Evolutionary conservation across 1,140 invertebrate species (phyloP).

Genomic region (Eciton burchellii): DNA sequence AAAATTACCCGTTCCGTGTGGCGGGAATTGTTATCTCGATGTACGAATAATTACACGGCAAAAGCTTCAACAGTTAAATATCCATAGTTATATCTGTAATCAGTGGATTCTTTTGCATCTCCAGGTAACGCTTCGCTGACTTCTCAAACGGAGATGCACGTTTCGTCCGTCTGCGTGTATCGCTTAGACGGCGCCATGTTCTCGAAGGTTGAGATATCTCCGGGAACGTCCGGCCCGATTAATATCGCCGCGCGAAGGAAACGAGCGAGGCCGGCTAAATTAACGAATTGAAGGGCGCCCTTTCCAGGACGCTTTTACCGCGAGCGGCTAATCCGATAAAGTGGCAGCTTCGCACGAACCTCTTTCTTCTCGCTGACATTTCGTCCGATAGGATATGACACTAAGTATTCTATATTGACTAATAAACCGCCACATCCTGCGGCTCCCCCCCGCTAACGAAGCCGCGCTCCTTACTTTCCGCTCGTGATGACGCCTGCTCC

Average conservation of each 20-base stretch:
- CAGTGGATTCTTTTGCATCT: background rate
- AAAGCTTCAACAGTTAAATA: constrained; percentile 12
- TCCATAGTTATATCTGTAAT: constrained; percentile 14
- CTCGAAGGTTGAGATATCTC: constrained; percentile 50
- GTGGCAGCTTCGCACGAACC: constrained; percentile 78
- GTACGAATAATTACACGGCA: background rate
- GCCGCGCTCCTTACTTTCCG: constrained; percentile 45
- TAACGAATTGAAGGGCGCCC: constrained; percentile 77
- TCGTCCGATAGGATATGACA: constrained; percentile 78
- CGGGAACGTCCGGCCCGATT: constrained; percentile 69
- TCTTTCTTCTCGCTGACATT: constrained; percentile 73
- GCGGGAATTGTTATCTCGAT: background rate
- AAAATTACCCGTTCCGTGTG: background rate
- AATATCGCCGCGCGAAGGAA: constrained; percentile 76
- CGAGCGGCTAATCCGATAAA: constrained; percentile 81
- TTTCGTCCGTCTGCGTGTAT: constrained; percentile 46
- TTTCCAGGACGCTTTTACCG: constrained; percentile 74
- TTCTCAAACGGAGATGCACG: background rate
- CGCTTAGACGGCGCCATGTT: constrained; percentile 56
- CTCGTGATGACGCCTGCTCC: constrained; percentile 24
- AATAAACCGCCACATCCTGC: constrained; percentile 74
- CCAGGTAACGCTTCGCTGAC: background rate
- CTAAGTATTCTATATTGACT: constrained; percentile 76
- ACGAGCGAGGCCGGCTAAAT: constrained; percentile 76
- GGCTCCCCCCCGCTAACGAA: constrained; percentile 60